Base-by-base conservation (phyloP, 2,888 invertebrate species). In the Boloria selene region DNA sequence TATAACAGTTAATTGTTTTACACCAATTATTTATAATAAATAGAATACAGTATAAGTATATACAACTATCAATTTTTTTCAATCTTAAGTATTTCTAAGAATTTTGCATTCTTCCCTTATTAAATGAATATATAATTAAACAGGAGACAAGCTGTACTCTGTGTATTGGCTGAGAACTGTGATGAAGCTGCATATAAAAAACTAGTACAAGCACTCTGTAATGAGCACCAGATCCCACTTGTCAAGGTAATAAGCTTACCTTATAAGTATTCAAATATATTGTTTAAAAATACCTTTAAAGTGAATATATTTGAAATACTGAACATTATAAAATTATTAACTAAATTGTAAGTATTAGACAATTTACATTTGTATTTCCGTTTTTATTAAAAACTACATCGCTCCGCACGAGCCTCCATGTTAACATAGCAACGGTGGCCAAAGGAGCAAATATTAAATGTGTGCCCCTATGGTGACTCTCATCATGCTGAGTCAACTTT, bases 171-270 rank as follows among this genome's bases (percentile, higher is more conserved):
- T 69, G 98, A 99, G 90, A 99, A 99, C 92, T 99, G 99, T 85
- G 99, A 99, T 81, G 99, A 99, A 91, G 97, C 97, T 61, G 96
- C 96, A 90, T 99, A 99, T 94, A 98, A 98, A 85, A 99, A 98
- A 86, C 93, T 99, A 61, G 98, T 99, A 31, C 97, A 98, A 84
- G 99, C 99, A 50, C 94, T 99, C 66, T 99, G 99, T 93, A 97
- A 98, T 73, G 99, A 99, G 92, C 99, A 99, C 92, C 96, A 97
- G 86, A 99, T 99, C 85, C 98, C 99, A 69, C 94, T 99, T 71
- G 96, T 99, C 75, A 97, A 97, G 93, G 93, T 93, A n/a, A n/a
- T n/a, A 81, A 79, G 4, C 22, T 56, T 45, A n/a, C n/a, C n/a
- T n/a, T n/a, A n/a, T n/a, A n/a, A n/a, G n/a, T n/a, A n/a, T n/a